Conservation (phyloP, 2,797 vertebrate genomes). For the Dendrocincla fuliginosa region DNA sequence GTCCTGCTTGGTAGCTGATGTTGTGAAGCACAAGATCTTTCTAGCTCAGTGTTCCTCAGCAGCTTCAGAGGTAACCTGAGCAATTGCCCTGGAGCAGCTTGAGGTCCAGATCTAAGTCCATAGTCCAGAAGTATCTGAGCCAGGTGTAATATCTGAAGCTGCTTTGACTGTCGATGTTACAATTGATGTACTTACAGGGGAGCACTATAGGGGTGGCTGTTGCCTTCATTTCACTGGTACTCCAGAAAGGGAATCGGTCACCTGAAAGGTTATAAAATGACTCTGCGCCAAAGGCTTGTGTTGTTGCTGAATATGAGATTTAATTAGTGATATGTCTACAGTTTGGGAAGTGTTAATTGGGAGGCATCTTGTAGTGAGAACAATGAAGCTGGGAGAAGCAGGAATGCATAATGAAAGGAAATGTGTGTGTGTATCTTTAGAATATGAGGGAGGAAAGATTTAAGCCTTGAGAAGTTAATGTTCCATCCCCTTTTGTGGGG, state of each 20-base stretch:
- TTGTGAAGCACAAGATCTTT: not conserved
- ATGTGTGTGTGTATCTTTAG: not conserved
- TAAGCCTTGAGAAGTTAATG: not conserved
- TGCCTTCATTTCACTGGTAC: not conserved
- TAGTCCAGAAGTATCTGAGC: not conserved
- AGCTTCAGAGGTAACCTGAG: not conserved
- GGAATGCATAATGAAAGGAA: not conserved
- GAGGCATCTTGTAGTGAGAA: not conserved
- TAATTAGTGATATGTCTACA: not conserved
- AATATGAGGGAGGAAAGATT: not conserved
- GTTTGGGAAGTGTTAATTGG: not conserved
- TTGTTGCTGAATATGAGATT: not conserved
- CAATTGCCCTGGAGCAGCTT: not conserved
- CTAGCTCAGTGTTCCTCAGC: not conserved
- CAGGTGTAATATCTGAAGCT: not conserved
- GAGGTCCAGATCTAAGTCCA: fast-evolving
- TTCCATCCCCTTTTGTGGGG: not conserved
- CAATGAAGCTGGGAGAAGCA: not conserved
- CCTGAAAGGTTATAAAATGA: not conserved
- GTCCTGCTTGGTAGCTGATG: not conserved
- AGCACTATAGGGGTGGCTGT: not conserved
- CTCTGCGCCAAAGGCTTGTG: not conserved
- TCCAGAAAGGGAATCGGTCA: not conserved
- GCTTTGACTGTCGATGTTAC: fast-evolving
- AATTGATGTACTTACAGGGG: not conserved